Evolutionary conservation across 2,797 vertebrate genomes (phyloP), one percentile per base, ranked within the genome.

Genomic region (Enteromius thamalakanensis): DNA sequence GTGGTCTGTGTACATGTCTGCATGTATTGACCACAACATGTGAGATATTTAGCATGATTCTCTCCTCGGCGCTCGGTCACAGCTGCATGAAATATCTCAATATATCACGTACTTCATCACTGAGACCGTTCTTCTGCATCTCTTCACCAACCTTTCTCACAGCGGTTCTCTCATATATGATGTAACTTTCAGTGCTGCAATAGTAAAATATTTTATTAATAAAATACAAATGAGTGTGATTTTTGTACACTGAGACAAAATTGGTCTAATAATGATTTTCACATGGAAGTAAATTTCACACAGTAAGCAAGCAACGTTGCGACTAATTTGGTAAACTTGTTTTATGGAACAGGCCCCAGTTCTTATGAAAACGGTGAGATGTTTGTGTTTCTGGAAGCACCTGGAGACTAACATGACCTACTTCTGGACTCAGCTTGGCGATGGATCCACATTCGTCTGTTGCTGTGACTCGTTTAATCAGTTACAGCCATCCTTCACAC

Each of bases 1-100:
- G 86, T 84, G 86, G 87, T 76, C 89, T 90, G 87, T 86, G 90
- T 90, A 88, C 47, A 14, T 19, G 76, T 76, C 82, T 86, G 68
- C 79, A 85, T 83, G 72, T 10, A 76, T 88, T 89, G 86, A 88
- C 67, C 84, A 26, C 34, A 34, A 64, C 68, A 71, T 29, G 69
- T 12, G 10, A 74, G 2, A 34, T 14, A 34, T n/a, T 47, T 4
- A 9, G 1, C 4, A 17, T 70, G n/a, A 26, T 23, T 69, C n/a
- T 8, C 11, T 23, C 1, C 55, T 40, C 37, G 1, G 37, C 21
- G 1, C 67, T 12, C 34, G 1, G 6, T 15, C 9, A 47, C 7
- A 15, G 21, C 6, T 7, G n/a, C n/a, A 26, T 70, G 40, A 69
- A 8, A 21, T 53, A 42, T 49, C 15, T 11, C 45, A 11, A 11